phyloP scores from a whole-genome alignment of 23 tunicate genomes.

The Styela clava region DNA sequence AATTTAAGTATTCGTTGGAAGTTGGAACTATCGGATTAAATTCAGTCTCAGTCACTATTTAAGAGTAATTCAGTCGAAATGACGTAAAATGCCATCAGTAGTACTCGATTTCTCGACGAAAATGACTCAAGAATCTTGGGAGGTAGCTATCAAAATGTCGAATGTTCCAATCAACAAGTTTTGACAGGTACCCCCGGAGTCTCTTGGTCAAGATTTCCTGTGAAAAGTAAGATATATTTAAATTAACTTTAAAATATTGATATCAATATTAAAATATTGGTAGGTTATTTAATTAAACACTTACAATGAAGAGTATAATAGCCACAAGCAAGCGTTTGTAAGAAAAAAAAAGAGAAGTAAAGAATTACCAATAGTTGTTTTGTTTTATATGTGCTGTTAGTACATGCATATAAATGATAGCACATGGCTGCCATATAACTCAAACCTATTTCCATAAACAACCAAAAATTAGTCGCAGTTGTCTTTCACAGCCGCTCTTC shows the following conservation, averaged over 20 bases:
- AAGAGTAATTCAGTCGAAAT: too few species aligned
- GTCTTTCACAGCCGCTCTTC: not conserved
- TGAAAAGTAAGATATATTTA: not conserved
- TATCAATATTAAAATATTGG: too few species aligned
- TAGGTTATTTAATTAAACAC: not conserved
- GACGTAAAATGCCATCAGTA: not conserved
- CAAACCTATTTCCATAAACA: not conserved
- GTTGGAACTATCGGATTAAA: not conserved
- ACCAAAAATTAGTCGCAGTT: not conserved
- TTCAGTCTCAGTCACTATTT: too few species aligned
- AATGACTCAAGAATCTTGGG: constrained; percentile 11
- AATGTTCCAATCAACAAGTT: constrained; percentile 3
- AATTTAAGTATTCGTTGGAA: not conserved
- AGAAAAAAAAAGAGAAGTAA: too few species aligned
- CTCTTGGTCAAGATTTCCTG: not conserved
- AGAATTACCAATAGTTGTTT: not conserved
- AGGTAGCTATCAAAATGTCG: constrained; percentile 32
- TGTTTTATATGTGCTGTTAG: not conserved
- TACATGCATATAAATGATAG: too few species aligned
- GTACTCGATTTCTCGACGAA: not conserved
- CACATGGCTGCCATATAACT: too few species aligned
- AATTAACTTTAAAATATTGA: not conserved
- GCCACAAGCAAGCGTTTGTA: too few species aligned
- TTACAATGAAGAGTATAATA: too few species aligned
- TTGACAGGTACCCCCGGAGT: constrained; percentile 33